phyloP scores from a whole-genome alignment of 2,113 vertebrate genomes.

The Pterocles burchelli region DNA sequence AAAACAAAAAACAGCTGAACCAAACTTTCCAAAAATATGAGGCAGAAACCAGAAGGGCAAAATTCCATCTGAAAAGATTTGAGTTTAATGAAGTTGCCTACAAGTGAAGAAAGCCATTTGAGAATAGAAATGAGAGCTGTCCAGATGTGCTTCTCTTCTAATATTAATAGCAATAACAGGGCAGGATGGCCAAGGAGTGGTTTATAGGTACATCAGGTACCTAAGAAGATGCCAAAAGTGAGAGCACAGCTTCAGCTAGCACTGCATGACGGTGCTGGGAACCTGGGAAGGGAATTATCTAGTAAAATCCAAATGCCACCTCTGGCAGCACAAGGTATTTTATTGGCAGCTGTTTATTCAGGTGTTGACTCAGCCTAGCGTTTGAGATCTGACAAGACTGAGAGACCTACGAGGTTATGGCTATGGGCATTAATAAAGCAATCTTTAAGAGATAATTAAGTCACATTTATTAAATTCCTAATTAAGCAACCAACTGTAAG shows the following conservation, averaged over 20 bases:
- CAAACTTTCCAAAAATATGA: background rate
- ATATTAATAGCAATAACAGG: background rate
- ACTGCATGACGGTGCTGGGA: background rate
- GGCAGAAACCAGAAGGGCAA: background rate
- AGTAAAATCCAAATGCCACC: background rate
- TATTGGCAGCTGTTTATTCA: slow-evolving; percentile 33
- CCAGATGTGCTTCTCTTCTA: background rate
- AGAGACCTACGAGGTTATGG: slow-evolving; percentile 7
- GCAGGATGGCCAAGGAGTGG: background rate
- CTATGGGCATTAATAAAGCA: slow-evolving; percentile 49
- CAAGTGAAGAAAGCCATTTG: background rate
- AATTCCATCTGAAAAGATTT: background rate
- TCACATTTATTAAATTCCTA: slow-evolving; percentile 61
- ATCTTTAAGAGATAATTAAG: slow-evolving; percentile 59
- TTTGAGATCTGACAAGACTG: slow-evolving; percentile 22
- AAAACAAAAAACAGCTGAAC: slow-evolving; percentile 18
- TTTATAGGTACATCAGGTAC: background rate
- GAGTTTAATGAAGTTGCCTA: background rate
- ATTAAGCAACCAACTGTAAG: slow-evolving; percentile 56
- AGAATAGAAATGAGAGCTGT: background rate
- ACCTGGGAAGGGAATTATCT: background rate
- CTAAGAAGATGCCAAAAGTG: background rate
- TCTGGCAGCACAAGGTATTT: background rate
- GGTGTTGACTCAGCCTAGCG: slow-evolving; percentile 31
- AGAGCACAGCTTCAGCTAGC: background rate